Conservation (phyloP, 2,113 vertebrate genomes). For the Prinia subflava region DNA sequence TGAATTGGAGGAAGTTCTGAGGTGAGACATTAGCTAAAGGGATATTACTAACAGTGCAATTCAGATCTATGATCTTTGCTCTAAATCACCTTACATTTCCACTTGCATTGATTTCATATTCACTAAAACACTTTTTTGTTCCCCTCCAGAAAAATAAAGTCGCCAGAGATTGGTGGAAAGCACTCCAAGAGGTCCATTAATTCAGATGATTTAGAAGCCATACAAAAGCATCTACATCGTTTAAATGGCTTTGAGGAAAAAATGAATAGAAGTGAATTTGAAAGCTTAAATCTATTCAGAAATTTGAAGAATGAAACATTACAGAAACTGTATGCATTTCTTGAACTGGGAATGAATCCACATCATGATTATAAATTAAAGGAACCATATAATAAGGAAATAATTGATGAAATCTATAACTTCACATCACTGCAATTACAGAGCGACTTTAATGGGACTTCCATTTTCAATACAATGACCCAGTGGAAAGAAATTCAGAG, state of each 20-base stretch:
- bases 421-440: constrained; percentile 47
- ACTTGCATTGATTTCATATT: constrained; percentile 53
- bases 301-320: constrained; percentile 53
- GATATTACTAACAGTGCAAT: neutral
- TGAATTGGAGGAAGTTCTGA: constrained; percentile 39
- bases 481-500: constrained; percentile 45
- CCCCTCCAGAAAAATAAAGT: constrained; percentile 55
- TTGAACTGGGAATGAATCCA: constrained; percentile 49
- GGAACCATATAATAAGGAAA: constrained; percentile 45
- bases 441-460: constrained; percentile 26
- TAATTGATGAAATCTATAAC: constrained; percentile 59
- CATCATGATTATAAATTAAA: constrained; percentile 42
- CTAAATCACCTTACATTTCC: constrained; percentile 39
- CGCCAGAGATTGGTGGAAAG: constrained; percentile 32
- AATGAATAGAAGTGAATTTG: constrained; percentile 58
- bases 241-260: constrained; percentile 49
- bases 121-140: constrained; percentile 42
- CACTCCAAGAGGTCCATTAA: constrained; percentile 46
- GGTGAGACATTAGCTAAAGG: constrained; percentile 46
- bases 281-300: constrained; percentile 44
- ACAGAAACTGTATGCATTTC: constrained; percentile 50
- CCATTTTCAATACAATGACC: constrained; percentile 13
- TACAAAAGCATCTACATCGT: constrained; percentile 31
- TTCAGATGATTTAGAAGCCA: constrained; percentile 42
- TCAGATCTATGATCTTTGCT: constrained; percentile 11